phyloP scores from a whole-genome alignment of 2,113 vertebrate genomes.

The Daubentonia madagascariensis region DNA sequence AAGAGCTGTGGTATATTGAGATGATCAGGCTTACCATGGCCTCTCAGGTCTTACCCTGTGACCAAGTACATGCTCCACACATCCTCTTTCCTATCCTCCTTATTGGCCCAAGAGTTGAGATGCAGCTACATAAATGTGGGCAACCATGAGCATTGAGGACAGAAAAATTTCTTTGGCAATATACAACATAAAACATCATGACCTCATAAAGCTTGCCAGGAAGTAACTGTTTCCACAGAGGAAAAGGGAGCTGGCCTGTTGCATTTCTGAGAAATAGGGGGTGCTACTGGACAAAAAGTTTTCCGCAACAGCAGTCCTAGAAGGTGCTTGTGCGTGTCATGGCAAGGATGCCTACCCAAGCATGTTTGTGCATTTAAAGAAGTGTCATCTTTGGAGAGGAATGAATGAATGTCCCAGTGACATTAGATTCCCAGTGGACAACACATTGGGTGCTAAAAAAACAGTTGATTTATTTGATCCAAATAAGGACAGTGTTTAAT shows the following conservation, averaged over 20 bases:
- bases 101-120: background rate
- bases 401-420: background rate
- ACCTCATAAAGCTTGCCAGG: background rate
- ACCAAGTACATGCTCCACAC: background rate
- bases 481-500: constrained; percentile 1
- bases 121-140: background rate
- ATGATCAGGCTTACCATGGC: background rate
- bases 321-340: background rate
- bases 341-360: background rate
- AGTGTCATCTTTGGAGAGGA: background rate
- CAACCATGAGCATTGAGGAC: background rate
- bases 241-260: background rate
- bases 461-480: constrained; percentile 14
- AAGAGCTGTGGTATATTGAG: background rate
- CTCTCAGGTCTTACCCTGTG: background rate
- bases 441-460: background rate
- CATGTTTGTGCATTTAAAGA: background rate
- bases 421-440: background rate
- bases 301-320: background rate
- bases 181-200: background rate
- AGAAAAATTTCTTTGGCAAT: background rate
- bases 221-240: background rate
- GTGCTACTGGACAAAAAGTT: background rate
- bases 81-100: background rate
- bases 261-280: background rate